Evolutionary conservation across 2,797 vertebrate genomes (phyloP), one percentile per base, ranked within the genome.

Genomic region (Sebastes wilsoni): DNA sequence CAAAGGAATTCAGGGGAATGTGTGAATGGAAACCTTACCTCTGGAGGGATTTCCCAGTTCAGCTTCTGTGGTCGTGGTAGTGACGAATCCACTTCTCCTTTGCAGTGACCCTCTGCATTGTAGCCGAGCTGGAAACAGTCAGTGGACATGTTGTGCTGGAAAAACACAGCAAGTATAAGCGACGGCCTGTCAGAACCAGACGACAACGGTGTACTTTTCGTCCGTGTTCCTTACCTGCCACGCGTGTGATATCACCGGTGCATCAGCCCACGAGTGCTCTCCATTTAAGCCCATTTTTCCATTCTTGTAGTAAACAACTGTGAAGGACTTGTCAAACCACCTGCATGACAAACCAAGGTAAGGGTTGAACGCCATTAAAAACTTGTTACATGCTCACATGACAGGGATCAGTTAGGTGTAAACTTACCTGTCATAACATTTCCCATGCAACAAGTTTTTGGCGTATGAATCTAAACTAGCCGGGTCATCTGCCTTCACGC

Each of bases 191-290:
- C 12, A 16, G 6, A n/a, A 14, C 0, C 5, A 22, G 2, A 30
- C 6, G 5, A 27, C 4, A 16, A 34, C 9, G 34, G 18, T 28
- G 2, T 25, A 1, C 12, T 16, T 66, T 34, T 8, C 2, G 8
- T 20, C 28, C 4, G 4, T 0, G 12, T 30, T 54, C 27, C 92
- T 88, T 85, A 97, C 97, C 97, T 98, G 97, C 96, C 96, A 98
- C 76, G 97, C 80, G 54, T 98, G 97, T 54, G 96, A 96, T 4
- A 97, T 56, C 27, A 97, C 93, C 0, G 97, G 97, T 6, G 96
- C 97, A 49, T 98, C 97, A 0, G 96, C 97, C 97, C 97, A 98
- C 0, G 97, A 97, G 90, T 98, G 97, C 66, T 98, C 97, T 16
- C 95, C 96, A 8, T 97, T 98, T 61, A 98, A 84, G 3, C 97